These are phyloP conservation scores for Anas acuta DNA, from an alignment of 2,797 vertebrate genomes.

Conservation along the genomic window DNA sequence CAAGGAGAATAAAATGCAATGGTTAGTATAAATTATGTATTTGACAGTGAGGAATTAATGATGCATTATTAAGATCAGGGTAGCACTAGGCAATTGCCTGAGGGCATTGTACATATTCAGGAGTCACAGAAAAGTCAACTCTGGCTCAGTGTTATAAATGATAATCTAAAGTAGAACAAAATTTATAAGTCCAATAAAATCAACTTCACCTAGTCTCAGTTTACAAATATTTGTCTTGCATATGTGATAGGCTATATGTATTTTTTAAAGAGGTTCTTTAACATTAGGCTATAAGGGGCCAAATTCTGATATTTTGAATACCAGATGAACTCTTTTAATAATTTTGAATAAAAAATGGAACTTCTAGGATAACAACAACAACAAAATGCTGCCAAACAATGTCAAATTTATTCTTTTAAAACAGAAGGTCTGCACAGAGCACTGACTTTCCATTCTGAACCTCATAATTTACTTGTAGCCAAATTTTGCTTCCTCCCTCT, in stretches of 20 bases:
- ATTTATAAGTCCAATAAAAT: neutral
- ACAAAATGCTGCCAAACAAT: neutral
- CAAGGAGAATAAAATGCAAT: neutral
- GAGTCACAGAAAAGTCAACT: neutral
- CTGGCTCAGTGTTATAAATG: neutral
- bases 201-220: neutral
- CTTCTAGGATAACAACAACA: neutral
- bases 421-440: neutral
- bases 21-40: conserved; percentile 45
- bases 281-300: neutral
- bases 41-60: conserved; percentile 23
- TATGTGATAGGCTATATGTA: neutral
- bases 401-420: neutral
- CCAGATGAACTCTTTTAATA: neutral
- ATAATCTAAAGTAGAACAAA: neutral
- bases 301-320: neutral
- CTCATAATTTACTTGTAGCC: neutral
- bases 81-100: neutral
- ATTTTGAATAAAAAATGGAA: neutral
- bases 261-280: neutral
- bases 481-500: neutral
- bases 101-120: neutral
- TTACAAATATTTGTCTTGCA: neutral
- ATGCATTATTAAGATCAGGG: conserved; percentile 20
- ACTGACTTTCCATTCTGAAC: neutral